Base-by-base conservation (phyloP, 2,797 vertebrate species). In the Melanotaenia nigrans region DNA sequence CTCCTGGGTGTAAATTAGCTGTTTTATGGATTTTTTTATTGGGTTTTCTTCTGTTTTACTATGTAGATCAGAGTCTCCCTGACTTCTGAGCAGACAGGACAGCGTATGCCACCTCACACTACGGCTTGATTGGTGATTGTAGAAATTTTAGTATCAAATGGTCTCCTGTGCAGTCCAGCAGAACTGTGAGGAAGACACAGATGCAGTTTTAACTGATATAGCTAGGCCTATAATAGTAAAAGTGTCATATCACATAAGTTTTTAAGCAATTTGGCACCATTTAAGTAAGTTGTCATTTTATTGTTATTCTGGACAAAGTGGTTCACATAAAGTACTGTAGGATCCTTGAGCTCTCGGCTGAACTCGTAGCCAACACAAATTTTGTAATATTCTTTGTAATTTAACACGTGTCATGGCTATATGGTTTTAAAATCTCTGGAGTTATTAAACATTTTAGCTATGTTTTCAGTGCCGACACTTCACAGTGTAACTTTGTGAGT, bases 401-500 rank as follows among this genome's bases (percentile, higher is more conserved):
- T 72, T 3, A 54, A 49, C 7, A 13, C 42, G 12, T 28, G 2
- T 65, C 30, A 30, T 18, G 51, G 35, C 61, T 65, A 33, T 45
- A 45, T 61, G 57, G 40, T 80, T 68, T 73, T 47, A 68, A 74
- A 40, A 53, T 65, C 13, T 81, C 18, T 64, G 25, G 10, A 66
- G 53, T 63, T 68, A 42, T 61, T 58, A 25, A 80, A 72, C 61
- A 53, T 10, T 22, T n/a, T 22, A 49, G 47, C 22, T 49, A 9
- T 22, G 9, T 74, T 70, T 35, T 68, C 71, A 73, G 76, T 80
- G 71, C 54, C 77, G 51, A 70, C 85, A 38, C 86, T 74, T 79
- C 42, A 67, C 36, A 12, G 3, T 73, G 72, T 87, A 62, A 81
- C 71, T 83, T 86, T 79, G 51, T 79, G 68, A 73, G 62, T 67